A percentile compares a stretch with the other conserved stretches of the same genome.
phyloP scores from a whole-genome alignment of 2,797 vertebrate genomes.

The Jordanella pulchra region DNA sequence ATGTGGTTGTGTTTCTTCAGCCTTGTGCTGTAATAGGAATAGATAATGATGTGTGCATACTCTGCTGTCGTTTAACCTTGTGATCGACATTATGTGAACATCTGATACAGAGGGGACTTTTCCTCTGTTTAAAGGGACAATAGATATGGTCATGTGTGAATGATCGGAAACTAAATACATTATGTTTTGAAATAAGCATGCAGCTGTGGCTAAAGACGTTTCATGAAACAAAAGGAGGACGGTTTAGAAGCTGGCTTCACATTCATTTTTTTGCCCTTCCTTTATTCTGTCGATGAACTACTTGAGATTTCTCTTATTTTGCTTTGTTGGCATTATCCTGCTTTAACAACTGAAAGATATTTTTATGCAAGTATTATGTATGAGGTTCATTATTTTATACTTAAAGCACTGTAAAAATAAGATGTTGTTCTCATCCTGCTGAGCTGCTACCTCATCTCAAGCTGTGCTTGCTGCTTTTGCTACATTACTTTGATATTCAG shows the following conservation, averaged over 20 bases:
- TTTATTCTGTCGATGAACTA: neutral
- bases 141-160: constrained; percentile 15
- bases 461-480: too few relatives aligned
- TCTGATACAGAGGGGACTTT: constrained; percentile 40
- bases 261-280: neutral
- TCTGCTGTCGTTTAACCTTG: constrained; percentile 60
- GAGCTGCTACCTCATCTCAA: too few relatives aligned
- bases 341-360: neutral
- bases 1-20: constrained; percentile 48
- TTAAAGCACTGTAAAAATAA: neutral
- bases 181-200: constrained; percentile 48
- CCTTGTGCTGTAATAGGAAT: constrained; percentile 51
- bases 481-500: too few relatives aligned
- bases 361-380: neutral
- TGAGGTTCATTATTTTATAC: neutral
- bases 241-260: neutral
- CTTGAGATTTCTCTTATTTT: neutral
- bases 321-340: neutral
- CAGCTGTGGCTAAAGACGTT: constrained; percentile 15
- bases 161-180: constrained; percentile 16
- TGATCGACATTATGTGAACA: constrained; percentile 64
- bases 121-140: constrained; percentile 15
- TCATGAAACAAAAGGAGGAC: constrained; percentile 44
- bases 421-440: neutral
- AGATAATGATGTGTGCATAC: constrained; percentile 42